These are phyloP conservation scores for Caenorhabditis drosophilae DNA, from an alignment of 2,888 invertebrate genomes.

Conservation along the genomic window DNA sequence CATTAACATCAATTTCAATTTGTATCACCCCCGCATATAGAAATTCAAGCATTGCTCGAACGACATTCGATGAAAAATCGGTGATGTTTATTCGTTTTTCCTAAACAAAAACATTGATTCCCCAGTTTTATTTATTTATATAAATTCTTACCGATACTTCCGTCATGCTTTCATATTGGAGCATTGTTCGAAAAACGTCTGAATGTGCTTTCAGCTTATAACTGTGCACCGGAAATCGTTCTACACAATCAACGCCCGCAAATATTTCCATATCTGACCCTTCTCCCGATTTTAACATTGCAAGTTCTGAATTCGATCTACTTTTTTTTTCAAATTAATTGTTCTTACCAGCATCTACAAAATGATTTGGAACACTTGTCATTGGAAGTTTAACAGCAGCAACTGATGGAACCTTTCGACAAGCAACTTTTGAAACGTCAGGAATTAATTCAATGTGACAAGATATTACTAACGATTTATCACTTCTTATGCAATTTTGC, in stretches of 20 bases:
- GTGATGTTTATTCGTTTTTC: slow-evolving; percentile 40
- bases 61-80: slow-evolving; percentile 55
- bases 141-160: slow-evolving; percentile 6
- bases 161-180: slow-evolving; percentile 48
- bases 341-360: slow-evolving; percentile 27
- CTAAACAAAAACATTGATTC: slow-evolving; percentile 25
- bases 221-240: slow-evolving; percentile 61
- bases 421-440: slow-evolving; percentile 52
- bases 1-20: slow-evolving; percentile 31
- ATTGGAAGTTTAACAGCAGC: slow-evolving; percentile 15
- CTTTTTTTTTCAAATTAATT: not conserved
- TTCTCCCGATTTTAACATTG: slow-evolving; percentile 52
- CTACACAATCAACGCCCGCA: slow-evolving; percentile 31
- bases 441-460: slow-evolving; percentile 68
- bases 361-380: slow-evolving; percentile 15
- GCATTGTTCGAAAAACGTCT: slow-evolving; percentile 67
- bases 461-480: slow-evolving; percentile 66
- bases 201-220: slow-evolving; percentile 66
- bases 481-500: slow-evolving; percentile 59
- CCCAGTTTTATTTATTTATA: too few relatives aligned
- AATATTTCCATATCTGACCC: slow-evolving; percentile 60
- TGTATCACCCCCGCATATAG: slow-evolving; percentile 51
- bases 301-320: slow-evolving; percentile 33
- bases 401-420: slow-evolving; percentile 38
- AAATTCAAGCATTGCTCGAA: slow-evolving; percentile 61